Evolutionary conservation across 2,113 vertebrate species (phyloP).

Genomic region (Tachysurus fulvidraco): DNA sequence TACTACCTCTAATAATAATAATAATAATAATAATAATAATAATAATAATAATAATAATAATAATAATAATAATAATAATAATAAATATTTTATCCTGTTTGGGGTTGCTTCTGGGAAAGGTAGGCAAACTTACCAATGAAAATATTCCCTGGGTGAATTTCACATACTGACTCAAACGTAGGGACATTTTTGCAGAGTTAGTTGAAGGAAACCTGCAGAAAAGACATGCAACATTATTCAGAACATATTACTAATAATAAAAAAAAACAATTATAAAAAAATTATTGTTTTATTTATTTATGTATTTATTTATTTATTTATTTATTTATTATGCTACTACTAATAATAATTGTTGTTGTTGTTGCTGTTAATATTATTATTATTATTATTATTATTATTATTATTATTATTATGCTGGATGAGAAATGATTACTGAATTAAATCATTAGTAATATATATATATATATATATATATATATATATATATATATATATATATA

Average conservation of each 20-base stretch:
- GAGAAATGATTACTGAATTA: background rate
- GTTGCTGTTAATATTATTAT: too few species aligned
- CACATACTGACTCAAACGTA: background rate
- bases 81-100: background rate
- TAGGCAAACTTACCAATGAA: too few species aligned
- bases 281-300: background rate
- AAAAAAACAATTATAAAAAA: too few species aligned
- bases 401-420: background rate
- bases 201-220: background rate
- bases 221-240: background rate
- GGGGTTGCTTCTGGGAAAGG: background rate
- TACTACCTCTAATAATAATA: background rate
- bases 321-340: background rate
- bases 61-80: background rate
- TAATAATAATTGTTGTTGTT: background rate
- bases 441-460: background rate
- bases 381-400: too few species aligned
- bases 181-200: background rate
- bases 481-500: too few species aligned
- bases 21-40: background rate
- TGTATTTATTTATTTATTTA: too few species aligned
- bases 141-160: background rate
- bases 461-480: too few species aligned
- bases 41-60: background rate
- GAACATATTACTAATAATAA: background rate